Conservation (phyloP, 1,140 invertebrate species). For the Physella acuta region DNA sequence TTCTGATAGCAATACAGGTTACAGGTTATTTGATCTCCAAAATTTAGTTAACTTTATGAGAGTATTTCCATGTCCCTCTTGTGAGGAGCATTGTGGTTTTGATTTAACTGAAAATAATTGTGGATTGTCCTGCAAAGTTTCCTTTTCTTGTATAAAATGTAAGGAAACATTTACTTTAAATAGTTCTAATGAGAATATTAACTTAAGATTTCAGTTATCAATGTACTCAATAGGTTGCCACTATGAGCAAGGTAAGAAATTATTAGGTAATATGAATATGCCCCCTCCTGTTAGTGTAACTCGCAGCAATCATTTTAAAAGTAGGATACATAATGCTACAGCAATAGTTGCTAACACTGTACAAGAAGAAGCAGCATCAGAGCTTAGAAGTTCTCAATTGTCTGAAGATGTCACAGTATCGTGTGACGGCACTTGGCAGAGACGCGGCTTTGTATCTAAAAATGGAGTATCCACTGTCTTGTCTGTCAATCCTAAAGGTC, state of each 20-base stretch:
- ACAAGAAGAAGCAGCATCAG: not conserved
- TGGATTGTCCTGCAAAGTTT: not conserved
- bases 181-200: not conserved
- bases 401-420: not conserved
- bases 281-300: not conserved
- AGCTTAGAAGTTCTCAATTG: not conserved
- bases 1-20: no score
- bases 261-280: slow-evolving; percentile 8
- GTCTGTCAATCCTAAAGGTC: not conserved
- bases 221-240: not conserved
- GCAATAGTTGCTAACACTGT: not conserved
- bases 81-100: no score
- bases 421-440: slow-evolving; percentile 8
- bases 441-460: slow-evolving; percentile 2
- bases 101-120: no score
- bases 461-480: not conserved
- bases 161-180: not conserved
- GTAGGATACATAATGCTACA: not conserved
- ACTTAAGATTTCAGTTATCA: not conserved
- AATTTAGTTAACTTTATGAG: no score
- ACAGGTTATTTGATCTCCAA: no score
- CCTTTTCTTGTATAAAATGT: not conserved
- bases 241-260: not conserved
- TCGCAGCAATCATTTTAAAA: not conserved
- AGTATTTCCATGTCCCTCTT: no score